Evolutionary conservation across 2,888 invertebrate species (phyloP).

Genomic region (Mesorhabditis spiculigera): DNA sequence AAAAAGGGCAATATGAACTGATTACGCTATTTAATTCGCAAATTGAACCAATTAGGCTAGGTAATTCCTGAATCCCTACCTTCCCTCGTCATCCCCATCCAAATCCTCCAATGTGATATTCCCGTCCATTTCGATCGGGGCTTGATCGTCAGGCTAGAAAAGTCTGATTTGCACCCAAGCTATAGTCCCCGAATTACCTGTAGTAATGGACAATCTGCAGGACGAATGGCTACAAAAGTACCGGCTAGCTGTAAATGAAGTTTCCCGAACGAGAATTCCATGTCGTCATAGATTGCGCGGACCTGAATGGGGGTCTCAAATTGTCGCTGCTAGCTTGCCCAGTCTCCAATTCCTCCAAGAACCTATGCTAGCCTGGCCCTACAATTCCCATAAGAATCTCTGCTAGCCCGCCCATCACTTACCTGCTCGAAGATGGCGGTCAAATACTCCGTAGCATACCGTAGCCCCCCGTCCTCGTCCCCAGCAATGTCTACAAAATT

Average conservation of each 20-base stretch:
- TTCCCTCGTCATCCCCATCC: neutral
- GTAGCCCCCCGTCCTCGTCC: conserved; percentile 22
- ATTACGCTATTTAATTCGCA: neutral
- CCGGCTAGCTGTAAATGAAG: conserved; percentile 12
- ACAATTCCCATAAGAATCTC: neutral
- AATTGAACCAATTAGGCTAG: neutral
- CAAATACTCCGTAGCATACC: conserved; percentile 35
- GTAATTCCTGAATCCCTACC: conserved; percentile 1
- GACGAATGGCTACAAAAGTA: conserved; percentile 15
- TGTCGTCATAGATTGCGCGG: conserved; percentile 17
- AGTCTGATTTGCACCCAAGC: neutral
- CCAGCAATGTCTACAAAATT: conserved; percentile 35
- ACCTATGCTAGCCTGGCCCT: neutral
- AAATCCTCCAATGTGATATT: neutral
- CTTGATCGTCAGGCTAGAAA: neutral
- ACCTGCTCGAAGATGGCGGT: conserved; percentile 42
- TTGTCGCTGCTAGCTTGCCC: too few relatives aligned
- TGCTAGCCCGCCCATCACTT: neutral
- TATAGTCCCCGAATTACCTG: neutral
- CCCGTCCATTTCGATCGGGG: neutral
- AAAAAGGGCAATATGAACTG: too few relatives aligned
- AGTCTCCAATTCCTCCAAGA: neutral
- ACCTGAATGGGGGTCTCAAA: conserved; percentile 7
- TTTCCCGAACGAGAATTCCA: conserved; percentile 9
- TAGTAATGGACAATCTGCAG: neutral